A percentile compares a stretch with the other conserved stretches of the same genome.
Conservation (phyloP, 2,113 vertebrate genomes). For the Puntigrus tetrazona region DNA sequence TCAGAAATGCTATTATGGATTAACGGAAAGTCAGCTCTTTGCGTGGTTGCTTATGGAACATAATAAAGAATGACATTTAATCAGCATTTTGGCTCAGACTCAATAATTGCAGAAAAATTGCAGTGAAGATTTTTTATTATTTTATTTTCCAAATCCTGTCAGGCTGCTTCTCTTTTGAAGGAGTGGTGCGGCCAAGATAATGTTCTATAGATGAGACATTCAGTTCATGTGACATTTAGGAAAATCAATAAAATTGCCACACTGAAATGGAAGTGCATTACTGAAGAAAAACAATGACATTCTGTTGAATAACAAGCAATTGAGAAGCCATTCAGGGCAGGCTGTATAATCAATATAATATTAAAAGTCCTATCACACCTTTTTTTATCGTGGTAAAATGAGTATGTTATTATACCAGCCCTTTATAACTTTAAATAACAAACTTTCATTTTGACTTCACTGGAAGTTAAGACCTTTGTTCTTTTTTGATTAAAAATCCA, state of each 20-base stretch:
- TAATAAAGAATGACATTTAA: slow-evolving; percentile 34
- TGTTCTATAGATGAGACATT: slow-evolving; percentile 1
- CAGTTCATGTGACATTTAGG: slow-evolving; percentile 45
- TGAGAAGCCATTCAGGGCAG: not conserved
- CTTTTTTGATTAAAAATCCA: not conserved
- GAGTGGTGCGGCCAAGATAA: not conserved
- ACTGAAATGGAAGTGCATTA: not conserved
- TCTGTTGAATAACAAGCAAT: not conserved
- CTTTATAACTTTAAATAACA: not conserved
- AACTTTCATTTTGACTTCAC: not conserved
- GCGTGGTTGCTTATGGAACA: not conserved
- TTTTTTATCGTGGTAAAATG: not conserved
- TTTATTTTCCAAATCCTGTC: slow-evolving; percentile 11
- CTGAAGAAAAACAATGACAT: not conserved
- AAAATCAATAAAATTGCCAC: slow-evolving; percentile 30
- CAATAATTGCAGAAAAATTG: slow-evolving; percentile 50
- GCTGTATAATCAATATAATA: not conserved
- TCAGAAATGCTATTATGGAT: not conserved
- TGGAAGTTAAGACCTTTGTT: not conserved
- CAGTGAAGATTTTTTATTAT: not conserved
- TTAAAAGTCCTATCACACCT: not conserved
- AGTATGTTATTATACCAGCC: not conserved
- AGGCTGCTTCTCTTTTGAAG: not conserved
- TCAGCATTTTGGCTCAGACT: not conserved
- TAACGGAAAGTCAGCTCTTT: not conserved